These are phyloP conservation scores for Prionailurus viverrinus DNA, from an alignment of 2,113 vertebrate genomes.

Conservation along the genomic window DNA sequence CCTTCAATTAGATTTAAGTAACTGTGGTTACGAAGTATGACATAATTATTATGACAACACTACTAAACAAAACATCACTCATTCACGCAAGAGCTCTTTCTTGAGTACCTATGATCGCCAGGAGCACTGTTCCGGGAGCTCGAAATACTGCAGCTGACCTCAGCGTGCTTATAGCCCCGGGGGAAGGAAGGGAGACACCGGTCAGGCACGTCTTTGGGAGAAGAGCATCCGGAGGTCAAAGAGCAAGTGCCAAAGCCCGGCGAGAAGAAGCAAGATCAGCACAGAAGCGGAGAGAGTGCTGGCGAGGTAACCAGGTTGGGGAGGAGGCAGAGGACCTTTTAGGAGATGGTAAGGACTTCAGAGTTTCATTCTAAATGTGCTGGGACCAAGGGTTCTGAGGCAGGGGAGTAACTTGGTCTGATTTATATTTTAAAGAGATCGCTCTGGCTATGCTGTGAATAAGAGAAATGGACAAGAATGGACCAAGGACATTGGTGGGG, in stretches of 20 bases:
- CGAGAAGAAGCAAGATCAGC: neutral
- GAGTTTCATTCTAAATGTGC: neutral
- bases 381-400: neutral
- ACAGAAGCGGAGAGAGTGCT: neutral
- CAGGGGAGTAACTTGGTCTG: neutral
- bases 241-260: neutral
- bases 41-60: neutral
- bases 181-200: neutral
- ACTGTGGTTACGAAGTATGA: neutral
- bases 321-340: neutral
- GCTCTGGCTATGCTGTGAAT: neutral
- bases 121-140: neutral
- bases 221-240: neutral
- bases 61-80: neutral
- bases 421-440: neutral
- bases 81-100: neutral
- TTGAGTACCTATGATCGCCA: too few species aligned
- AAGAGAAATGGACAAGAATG: neutral
- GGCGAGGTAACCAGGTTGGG: neutral
- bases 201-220: neutral
- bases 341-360: rapidly evolving
- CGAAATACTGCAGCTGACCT: neutral
- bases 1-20: neutral
- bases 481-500: neutral
- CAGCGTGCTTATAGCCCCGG: neutral